phyloP scores from a whole-genome alignment of 2,113 vertebrate genomes.

The Narcine bancroftii region DNA sequence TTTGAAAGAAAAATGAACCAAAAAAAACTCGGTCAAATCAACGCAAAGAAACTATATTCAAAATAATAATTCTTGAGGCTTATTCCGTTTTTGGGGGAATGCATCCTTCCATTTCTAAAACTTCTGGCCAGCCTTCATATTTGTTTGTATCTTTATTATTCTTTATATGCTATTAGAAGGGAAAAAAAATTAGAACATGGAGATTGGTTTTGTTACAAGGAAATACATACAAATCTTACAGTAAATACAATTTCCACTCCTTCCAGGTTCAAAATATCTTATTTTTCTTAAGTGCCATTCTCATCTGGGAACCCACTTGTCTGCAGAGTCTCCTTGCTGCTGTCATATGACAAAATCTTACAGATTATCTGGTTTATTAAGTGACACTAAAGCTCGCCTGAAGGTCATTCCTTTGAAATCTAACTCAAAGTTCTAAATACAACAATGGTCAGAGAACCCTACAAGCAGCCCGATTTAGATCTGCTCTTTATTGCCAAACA shows the following conservation, averaged over 20 bases:
- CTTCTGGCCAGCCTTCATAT: constrained; percentile 95
- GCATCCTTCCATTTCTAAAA: constrained; percentile 96
- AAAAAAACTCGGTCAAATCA: neutral
- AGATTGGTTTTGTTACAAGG: neutral
- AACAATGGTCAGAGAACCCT: neutral
- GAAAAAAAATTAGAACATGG: constrained; percentile 39
- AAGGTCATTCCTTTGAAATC: too few species aligned
- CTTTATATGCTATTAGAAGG: constrained; percentile 80
- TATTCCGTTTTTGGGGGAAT: constrained; percentile 76
- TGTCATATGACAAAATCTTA: too few species aligned
- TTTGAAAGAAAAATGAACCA: neutral
- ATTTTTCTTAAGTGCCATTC: neutral
- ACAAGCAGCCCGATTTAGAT: neutral
- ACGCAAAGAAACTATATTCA: neutral
- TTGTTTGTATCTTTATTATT: constrained; percentile 92
- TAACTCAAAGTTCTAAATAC: neutral
- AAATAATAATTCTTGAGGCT: neutral
- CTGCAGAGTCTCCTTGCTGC: too few species aligned
- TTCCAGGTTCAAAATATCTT: neutral
- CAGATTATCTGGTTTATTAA: too few species aligned
- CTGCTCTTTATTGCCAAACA: neutral
- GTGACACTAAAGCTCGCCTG: too few species aligned
- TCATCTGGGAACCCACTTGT: too few species aligned
- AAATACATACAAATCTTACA: too few species aligned
- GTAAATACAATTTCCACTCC: neutral